These are phyloP conservation scores for Sterrhoptilus dennistouni DNA, from an alignment of 2,113 vertebrate genomes.

Conservation along the genomic window DNA sequence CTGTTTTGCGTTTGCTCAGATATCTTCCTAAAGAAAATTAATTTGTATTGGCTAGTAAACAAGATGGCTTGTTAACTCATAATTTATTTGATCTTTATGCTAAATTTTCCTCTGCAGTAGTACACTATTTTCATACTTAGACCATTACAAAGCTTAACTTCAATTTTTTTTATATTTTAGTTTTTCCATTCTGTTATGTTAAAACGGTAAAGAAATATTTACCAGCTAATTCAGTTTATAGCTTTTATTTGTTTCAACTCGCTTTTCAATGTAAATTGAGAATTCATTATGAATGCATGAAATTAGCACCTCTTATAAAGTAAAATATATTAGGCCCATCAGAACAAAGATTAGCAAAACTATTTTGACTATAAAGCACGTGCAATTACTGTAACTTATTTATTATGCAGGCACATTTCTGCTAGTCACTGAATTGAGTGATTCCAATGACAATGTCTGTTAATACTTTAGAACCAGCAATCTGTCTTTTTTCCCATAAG, in stretches of 20 bases:
- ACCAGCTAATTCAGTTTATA: background rate
- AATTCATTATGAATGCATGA: background rate
- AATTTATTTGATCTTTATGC: background rate
- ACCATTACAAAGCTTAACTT: background rate
- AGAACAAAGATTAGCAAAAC: background rate
- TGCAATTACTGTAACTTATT: background rate
- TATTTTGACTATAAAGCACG: background rate
- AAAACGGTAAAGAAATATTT: constrained; percentile 5
- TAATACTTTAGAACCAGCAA: background rate
- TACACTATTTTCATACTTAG: background rate
- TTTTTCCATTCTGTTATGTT: background rate
- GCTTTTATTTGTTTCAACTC: background rate
- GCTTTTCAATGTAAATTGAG: background rate
- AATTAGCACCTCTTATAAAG: background rate
- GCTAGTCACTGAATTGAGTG: background rate
- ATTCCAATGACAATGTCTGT: background rate
- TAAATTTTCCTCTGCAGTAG: background rate
- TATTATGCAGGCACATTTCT: background rate
- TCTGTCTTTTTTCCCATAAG: background rate
- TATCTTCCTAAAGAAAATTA: background rate
- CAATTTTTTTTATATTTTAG: background rate
- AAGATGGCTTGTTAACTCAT: background rate
- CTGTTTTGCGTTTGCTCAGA: background rate
- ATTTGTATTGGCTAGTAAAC: background rate
- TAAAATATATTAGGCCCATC: background rate